A percentile compares a stretch with the other conserved stretches of the same genome.
Conservation (phyloP, 2,113 vertebrate genomes). For the Vidua chalybeata region DNA sequence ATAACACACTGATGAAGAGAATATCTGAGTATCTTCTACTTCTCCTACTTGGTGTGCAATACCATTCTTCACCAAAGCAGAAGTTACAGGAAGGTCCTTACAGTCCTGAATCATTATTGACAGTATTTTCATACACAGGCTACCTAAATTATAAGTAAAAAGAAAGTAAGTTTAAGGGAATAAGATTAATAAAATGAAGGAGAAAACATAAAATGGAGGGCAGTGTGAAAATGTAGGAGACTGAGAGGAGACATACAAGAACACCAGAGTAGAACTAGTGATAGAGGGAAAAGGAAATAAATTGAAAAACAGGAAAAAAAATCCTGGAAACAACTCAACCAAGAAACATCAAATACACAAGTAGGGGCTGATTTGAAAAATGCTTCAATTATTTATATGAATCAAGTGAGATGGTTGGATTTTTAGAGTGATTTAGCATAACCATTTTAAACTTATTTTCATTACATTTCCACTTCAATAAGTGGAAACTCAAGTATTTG, state of each 20-base stretch:
- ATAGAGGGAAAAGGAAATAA: background rate
- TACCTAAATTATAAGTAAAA: background rate
- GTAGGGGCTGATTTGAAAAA: background rate
- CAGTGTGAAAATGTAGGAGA: background rate
- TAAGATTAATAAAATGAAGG: background rate
- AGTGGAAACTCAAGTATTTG: background rate
- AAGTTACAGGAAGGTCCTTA: background rate
- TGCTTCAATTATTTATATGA: background rate
- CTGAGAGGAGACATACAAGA: background rate
- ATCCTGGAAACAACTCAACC: background rate
- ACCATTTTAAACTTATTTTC: background rate
- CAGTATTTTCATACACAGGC: background rate
- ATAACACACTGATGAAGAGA: background rate
- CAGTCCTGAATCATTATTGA: background rate
- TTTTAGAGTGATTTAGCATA: background rate
- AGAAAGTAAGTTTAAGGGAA: background rate
- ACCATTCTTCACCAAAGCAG: background rate
- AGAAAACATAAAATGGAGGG: background rate
- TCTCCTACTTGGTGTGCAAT: background rate
- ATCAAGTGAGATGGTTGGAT: background rate
- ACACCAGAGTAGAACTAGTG: rapidly evolving
- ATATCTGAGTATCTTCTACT: background rate
- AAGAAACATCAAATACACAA: background rate
- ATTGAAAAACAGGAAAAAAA: background rate
- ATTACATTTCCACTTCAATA: background rate